Evolutionary conservation across 2,888 invertebrate species (phyloP), one percentile per base, ranked within the genome.

Genomic region (Bedellia somnulentella): DNA sequence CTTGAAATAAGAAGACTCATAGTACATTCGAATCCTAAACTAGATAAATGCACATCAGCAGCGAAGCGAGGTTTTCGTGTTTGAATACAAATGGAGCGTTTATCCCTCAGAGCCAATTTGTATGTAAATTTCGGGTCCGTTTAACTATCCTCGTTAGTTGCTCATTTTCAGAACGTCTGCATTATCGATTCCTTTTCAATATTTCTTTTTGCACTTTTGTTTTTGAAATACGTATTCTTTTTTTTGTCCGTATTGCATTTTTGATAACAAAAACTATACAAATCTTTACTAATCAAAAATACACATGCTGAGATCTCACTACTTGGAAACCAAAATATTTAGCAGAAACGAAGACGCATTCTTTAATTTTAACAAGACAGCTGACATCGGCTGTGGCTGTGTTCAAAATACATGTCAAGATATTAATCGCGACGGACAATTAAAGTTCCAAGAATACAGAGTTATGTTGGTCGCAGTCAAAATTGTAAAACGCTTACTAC

Each of bases 111-210:
- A 75, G 71, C 71, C 71, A 75, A 73, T 75, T 67, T 75, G 73
- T 71, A 75, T 73, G 75, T 57, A 68, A 73, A 75, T 75, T 61
- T 58, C 61, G 58, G 62, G 59, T 64, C 61, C 60, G 55, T 66
- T 70, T 66, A 68, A 71, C 73, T 71, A 68, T 71, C 61, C 73
- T 70, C 70, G 71, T 73, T 73, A 73, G 70, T 70, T 71, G 71
- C 70, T 70, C 71, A 71, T 73, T 75, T 73, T 66, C 66, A 50
- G 51, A 57, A 66, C 55, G 59, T 67, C 63, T 61, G 59, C 56
- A 53, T 66, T 66, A 60, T 54, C 49, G 47, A 46, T 43, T 18
- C 9, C 46, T 46, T 45, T 51, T 49, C 38, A 37, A 43, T 43
- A 29, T 26, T 31, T 31, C 30, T 29, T 26, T 36, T 29, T 34